A percentile compares a stretch with the other conserved stretches of the same genome.
phyloP scores from a whole-genome alignment of 2,888 invertebrate species.

The Polydrusus cervinus region DNA sequence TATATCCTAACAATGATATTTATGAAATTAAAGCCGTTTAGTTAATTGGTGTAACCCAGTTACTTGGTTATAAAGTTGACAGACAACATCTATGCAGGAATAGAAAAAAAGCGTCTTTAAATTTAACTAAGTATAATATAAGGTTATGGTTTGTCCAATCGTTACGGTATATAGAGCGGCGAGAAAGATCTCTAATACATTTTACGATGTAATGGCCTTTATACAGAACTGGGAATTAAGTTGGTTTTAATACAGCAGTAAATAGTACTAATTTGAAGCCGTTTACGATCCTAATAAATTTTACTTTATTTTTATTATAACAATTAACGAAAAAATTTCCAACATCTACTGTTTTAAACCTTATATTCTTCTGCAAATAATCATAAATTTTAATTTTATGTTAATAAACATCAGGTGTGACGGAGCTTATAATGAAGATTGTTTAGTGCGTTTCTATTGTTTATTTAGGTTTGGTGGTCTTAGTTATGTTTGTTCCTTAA shows the following conservation, averaged over 20 bases:
- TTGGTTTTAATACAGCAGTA: conserved; percentile 57
- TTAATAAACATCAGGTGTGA: conserved; percentile 25
- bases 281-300: conserved; percentile 56
- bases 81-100: too few species aligned
- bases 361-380: conserved; percentile 31
- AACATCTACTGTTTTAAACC: conserved; percentile 45
- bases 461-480: conserved; percentile 21
- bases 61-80: too few species aligned
- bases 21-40: too few species aligned
- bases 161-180: conserved; percentile 9
- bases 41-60: too few species aligned
- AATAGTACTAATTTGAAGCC: conserved; percentile 56
- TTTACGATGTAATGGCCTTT: conserved; percentile 55
- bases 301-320: conserved; percentile 52
- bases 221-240: conserved; percentile 54
- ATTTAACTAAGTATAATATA: too few species aligned
- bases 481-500: conserved; percentile 12
- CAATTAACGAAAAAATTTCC: conserved; percentile 48
- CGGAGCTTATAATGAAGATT: conserved; percentile 20
- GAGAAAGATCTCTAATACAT: conserved; percentile 38
- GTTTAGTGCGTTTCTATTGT: conserved; percentile 18
- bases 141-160: too few species aligned
- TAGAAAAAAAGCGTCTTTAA: too few species aligned
- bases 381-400: conserved; percentile 28
- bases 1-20: too few species aligned